Evolutionary conservation across 2,888 invertebrate genomes (phyloP).

Genomic region (Drosophila greeni): DNA sequence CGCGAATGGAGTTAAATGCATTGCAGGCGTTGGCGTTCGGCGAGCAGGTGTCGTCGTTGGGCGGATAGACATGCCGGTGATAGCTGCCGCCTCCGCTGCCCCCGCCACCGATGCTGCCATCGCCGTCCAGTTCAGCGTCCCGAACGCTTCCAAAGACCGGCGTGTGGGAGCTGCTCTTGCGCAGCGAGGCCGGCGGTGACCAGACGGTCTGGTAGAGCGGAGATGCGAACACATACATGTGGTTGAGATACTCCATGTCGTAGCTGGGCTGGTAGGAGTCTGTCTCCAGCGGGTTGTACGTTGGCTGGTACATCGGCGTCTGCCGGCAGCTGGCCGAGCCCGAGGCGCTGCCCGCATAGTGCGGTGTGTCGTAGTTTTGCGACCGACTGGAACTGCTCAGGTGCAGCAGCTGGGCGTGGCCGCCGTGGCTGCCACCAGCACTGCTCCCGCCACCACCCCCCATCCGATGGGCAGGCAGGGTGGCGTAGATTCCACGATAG

Average conservation of each 20-base stretch:
- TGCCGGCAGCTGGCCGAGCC: conserved; percentile 79
- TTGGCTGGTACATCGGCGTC: conserved; percentile 78
- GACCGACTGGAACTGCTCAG: conserved; percentile 75
- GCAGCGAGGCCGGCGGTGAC: conserved; percentile 78
- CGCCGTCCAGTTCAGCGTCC: conserved; percentile 76
- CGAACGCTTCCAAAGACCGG: conserved; percentile 78
- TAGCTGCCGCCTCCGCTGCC: conserved; percentile 69
- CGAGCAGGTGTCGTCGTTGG: conserved; percentile 77
- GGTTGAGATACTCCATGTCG: conserved; percentile 78
- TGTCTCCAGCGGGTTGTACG: conserved; percentile 79
- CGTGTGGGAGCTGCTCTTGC: conserved; percentile 78
- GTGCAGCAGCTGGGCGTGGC: conserved; percentile 56
- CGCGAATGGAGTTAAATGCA: conserved; percentile 78
- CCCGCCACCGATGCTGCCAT: conserved; percentile 64
- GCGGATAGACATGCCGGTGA: conserved; percentile 78
- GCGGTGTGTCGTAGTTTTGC: conserved; percentile 77
- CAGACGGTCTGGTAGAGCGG: conserved; percentile 79
- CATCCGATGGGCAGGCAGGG: conserved; percentile 79
- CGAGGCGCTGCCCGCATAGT: conserved; percentile 72
- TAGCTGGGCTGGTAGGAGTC: conserved; percentile 79
- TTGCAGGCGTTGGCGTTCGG: conserved; percentile 77
- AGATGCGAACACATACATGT: conserved; percentile 79
- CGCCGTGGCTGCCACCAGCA: conserved; percentile 60
- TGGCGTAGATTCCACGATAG: conserved; percentile 81
- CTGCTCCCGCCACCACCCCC: conserved; percentile 66